These are phyloP conservation scores for Ceuthmochares aereus DNA, from an alignment of 2,113 vertebrate species.

Conservation along the genomic window DNA sequence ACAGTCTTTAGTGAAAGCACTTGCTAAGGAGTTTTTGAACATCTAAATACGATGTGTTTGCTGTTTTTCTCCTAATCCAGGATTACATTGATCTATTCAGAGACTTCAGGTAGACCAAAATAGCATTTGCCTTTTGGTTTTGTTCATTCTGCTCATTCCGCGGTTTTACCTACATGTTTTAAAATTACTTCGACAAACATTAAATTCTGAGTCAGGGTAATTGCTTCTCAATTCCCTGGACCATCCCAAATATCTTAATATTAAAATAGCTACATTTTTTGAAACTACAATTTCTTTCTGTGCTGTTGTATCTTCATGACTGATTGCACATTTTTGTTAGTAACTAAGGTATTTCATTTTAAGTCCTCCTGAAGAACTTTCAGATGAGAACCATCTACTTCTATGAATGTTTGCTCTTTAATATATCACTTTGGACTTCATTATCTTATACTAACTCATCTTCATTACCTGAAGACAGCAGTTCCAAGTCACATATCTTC, in stretches of 20 bases:
- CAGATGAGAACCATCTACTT: constrained; percentile 8
- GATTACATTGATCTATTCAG: not conserved
- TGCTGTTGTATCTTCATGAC: not conserved
- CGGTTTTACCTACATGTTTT: not conserved
- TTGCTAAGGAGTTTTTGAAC: not conserved
- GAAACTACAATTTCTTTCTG: not conserved
- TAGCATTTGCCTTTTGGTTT: not conserved
- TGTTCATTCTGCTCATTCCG: not conserved
- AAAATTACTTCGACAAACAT: not conserved
- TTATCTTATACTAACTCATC: constrained; percentile 20
- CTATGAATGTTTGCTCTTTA: not conserved
- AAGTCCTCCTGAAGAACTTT: not conserved
- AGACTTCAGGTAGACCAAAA: not conserved
- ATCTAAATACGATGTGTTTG: not conserved
- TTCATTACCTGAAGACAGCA: constrained; percentile 15
- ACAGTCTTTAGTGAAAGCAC: not conserved
- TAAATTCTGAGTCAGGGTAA: not conserved
- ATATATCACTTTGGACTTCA: constrained; percentile 4
- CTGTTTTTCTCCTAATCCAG: not conserved
- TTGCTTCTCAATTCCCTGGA: not conserved
- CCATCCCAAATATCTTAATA: not conserved
- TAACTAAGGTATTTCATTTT: constrained; percentile 2
- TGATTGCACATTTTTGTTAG: not conserved
- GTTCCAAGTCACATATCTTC: not conserved
- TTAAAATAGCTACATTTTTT: not conserved